Conservation (phyloP, 2,888 invertebrate species). For the Pyrrhopygopsis socrates region DNA sequence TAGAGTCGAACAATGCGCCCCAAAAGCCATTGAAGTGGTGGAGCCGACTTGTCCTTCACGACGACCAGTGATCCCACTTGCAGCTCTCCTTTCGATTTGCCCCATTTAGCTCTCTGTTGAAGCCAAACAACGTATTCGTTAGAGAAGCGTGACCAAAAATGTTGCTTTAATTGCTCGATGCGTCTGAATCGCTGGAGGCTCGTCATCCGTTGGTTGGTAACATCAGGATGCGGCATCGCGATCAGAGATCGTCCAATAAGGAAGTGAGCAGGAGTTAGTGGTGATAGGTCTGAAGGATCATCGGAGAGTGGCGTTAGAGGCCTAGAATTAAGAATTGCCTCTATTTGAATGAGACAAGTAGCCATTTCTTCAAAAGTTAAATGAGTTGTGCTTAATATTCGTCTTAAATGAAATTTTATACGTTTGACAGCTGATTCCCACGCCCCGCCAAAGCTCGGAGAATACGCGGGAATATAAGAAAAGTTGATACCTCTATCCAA, state of each 20-base stretch:
- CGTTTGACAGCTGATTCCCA: too few species aligned
- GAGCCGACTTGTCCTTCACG: neutral
- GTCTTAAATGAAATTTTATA: neutral
- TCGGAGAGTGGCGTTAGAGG: conserved; percentile 34
- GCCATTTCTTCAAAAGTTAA: conserved; percentile 51
- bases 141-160: conserved; percentile 18
- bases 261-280: conserved; percentile 55
- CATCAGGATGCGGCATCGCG: conserved; percentile 4
- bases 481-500: neutral
- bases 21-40: conserved; percentile 6
- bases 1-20: neutral
- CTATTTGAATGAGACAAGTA: conserved; percentile 36
- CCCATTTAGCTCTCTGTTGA: conserved; percentile 19
- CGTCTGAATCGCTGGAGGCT: conserved; percentile 4
- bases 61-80: neutral
- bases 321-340: conserved; percentile 45
- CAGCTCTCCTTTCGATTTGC: neutral
- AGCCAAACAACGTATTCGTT: conserved; percentile 6
- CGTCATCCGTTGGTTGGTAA: neutral
- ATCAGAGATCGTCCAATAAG: conserved; percentile 53
- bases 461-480: too few species aligned
- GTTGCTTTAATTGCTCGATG: conserved; percentile 1
- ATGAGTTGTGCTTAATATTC: neutral
- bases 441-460: too few species aligned
- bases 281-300: conserved; percentile 30